Percentiles rank a stretch among this genome's conserved stretches.
Conservation (phyloP, 2,113 vertebrate species). For the Acanthochromis polyacanthus region DNA sequence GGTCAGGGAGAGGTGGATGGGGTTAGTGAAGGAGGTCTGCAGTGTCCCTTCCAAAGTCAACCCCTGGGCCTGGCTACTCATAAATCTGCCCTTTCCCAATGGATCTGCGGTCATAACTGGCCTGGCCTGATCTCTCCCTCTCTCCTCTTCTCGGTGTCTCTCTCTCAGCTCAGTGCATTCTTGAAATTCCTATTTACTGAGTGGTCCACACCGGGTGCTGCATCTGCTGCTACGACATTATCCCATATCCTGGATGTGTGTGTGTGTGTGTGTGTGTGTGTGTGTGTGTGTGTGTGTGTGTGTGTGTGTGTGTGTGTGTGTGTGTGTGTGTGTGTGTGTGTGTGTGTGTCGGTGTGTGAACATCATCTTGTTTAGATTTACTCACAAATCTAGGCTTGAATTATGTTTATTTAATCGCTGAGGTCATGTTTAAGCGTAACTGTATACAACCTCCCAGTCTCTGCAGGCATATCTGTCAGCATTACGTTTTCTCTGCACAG, state of each 20-base stretch:
- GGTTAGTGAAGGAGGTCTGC: conserved; percentile 32
- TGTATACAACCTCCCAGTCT: conserved; percentile 1
- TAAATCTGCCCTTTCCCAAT: conserved; percentile 70
- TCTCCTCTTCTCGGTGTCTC: conserved; percentile 33
- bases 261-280: conserved; percentile 11
- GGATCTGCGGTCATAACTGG: conserved; percentile 41
- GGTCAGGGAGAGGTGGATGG: conserved; percentile 50
- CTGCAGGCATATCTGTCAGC: conserved; percentile 62
- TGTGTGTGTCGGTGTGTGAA: conserved; percentile 15
- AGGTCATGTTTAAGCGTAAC: neutral
- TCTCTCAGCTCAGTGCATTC: conserved; percentile 72
- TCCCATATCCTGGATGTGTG: conserved; percentile 38
- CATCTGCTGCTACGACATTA: conserved; percentile 69
- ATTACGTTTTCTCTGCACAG: conserved; percentile 42
- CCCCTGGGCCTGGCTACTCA: conserved; percentile 45
- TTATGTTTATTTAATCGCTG: no score
- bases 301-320: conserved; percentile 22
- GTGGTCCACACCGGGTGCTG: conserved; percentile 50
- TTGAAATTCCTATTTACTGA: conserved; percentile 78
- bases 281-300: conserved; percentile 16
- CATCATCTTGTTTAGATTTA: conserved; percentile 7
- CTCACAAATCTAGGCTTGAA: no score
- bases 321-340: conserved; percentile 22
- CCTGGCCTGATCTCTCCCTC: conserved; percentile 42
- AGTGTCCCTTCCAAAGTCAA: conserved; percentile 44